Conservation (phyloP, 2,888 invertebrate genomes). For the Eristalis pertinax region DNA sequence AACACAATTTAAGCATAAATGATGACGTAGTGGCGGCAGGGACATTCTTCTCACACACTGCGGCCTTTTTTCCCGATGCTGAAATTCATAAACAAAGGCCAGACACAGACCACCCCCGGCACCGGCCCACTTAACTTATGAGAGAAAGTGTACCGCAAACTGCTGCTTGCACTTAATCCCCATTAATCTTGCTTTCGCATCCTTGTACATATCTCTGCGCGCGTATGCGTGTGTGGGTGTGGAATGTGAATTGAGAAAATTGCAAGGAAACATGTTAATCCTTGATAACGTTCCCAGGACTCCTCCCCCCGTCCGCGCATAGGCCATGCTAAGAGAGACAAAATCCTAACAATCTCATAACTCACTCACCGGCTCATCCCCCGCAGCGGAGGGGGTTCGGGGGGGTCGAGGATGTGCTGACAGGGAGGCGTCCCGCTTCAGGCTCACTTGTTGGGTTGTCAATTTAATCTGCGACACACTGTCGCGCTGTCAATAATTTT, state of each 20-base stretch:
- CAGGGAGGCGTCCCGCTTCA: conserved; percentile 7
- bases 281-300: conserved; percentile 37
- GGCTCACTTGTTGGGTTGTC: conserved; percentile 67
- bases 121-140: conserved; percentile 37
- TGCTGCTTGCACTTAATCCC: conserved; percentile 69
- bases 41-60: conserved; percentile 12
- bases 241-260: conserved; percentile 56
- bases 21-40: conserved; percentile 49
- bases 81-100: conserved; percentile 67
- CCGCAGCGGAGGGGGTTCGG: too few relatives aligned
- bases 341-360: conserved; percentile 67
- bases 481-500: conserved; percentile 70
- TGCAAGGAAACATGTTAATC: conserved; percentile 71
- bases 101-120: not conserved
- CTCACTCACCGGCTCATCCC: conserved; percentile 23
- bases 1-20: conserved; percentile 72
- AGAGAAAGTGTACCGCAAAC: conserved; percentile 61
- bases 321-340: conserved; percentile 44
- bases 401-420: not conserved
- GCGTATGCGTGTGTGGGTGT: not conserved
- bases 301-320: conserved; percentile 6
- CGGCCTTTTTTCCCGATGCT: conserved; percentile 33
- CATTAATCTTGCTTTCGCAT: conserved; percentile 70
- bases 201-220: not conserved
- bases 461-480: conserved; percentile 71